phyloP scores from a whole-genome alignment of 1,140 invertebrate species.

The Drepana arcuata region DNA sequence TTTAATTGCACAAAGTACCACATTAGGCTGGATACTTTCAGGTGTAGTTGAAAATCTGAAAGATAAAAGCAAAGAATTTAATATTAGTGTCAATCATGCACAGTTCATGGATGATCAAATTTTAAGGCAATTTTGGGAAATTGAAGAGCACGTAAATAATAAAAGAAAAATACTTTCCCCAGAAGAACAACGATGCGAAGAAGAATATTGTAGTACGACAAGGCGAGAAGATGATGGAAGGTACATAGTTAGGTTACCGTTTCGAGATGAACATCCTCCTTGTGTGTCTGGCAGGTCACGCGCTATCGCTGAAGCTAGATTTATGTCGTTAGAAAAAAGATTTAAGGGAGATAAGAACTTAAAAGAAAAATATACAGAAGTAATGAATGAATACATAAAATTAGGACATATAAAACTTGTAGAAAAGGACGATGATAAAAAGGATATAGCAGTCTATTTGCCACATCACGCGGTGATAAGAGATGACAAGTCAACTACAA shows the following conservation, averaged over 20 bases:
- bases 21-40: no score
- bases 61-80: no score
- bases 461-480: constrained; percentile 9
- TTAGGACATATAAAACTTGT: constrained; percentile 11
- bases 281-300: constrained; percentile 6
- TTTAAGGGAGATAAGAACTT: constrained; percentile 4
- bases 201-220: constrained; percentile 3
- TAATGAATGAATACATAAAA: constrained; percentile 12
- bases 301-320: constrained; percentile 3
- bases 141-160: no score
- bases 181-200: constrained; percentile 8
- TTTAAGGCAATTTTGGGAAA: no score
- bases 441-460: constrained; percentile 5
- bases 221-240: constrained; percentile 5
- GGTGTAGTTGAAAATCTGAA: no score
- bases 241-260: constrained; percentile 11
- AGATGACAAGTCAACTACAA: constrained; percentile 8
- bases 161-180: no score
- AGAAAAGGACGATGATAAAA: constrained; percentile 1
- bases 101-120: no score
- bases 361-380: constrained; percentile 8
- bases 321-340: constrained; percentile 5
- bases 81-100: no score
- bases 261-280: constrained; percentile 7
- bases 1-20: no score